Base-by-base conservation (phyloP, 1,140 invertebrate species). In the Pachypeltis micranthus region DNA sequence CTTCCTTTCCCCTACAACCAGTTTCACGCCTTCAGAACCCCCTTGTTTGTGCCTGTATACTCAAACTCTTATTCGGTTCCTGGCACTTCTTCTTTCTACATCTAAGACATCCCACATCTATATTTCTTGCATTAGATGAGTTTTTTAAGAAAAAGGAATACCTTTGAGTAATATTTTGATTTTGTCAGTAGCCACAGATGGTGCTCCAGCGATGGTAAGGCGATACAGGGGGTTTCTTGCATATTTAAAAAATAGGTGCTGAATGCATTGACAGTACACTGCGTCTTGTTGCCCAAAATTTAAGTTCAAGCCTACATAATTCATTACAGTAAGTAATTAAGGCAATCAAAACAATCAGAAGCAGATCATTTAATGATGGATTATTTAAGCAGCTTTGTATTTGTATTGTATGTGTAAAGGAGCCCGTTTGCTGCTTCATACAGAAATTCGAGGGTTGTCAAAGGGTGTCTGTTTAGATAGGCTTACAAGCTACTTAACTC, bases 321-420 rank as follows among this genome's bases (percentile, higher is more conserved):
- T 63, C 34, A 10, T 39, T 39, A n/a, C 34, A 39, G n/a, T 39
- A 39, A 10, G 34, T 39, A 7, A 39, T 39, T 44, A 63, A 25
- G 59, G 63, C 44, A 55, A 29, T 64, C 39, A 60, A 66, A 47
- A 60, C 39, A 44, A 64, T 66, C 61, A 44, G 58, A 64, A 23
- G 3, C 61, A 34, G 58, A 3, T 25, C 62, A 27, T 44, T 66
- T 14, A 68, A 70, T 61, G 25, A 54, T 34, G 28, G 65, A 57
- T 61, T 70, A 59, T 71, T 70, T 64, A 44, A 24, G 61, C 55
- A 68, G 56, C 58, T 67, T 56, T 70, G 65, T 63, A 59, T 64
- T 29, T 65, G 67, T 59, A 64, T 69, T 61, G 69, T 65, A 47
- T 57, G 62, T n/a, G n/a, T n/a, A n/a, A 60, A 64, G 66, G 7